These are phyloP conservation scores for Drosophila littoralis DNA, from an alignment of 1,140 invertebrate species.

Conservation along the genomic window DNA sequence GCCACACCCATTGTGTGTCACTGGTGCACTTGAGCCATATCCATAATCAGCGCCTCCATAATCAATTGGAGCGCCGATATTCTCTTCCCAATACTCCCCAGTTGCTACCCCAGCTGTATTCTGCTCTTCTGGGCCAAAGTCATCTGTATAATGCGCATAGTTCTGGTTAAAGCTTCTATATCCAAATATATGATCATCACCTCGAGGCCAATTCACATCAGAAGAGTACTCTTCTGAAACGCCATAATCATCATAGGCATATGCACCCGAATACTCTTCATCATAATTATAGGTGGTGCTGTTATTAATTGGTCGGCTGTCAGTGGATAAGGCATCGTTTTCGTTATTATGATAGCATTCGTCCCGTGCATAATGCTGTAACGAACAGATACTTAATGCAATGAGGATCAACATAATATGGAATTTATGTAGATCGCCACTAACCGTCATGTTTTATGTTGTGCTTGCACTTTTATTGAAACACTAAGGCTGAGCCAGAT, in stretches of 20 bases:
- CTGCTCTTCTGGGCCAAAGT: background rate
- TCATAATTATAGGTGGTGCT: constrained; percentile 85
- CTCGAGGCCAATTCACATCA: background rate
- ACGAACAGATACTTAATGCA: background rate
- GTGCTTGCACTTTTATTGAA: constrained; percentile 19
- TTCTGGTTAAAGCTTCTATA: constrained; percentile 40
- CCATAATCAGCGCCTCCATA: constrained; percentile 64
- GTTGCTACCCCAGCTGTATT: background rate
- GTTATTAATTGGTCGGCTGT: constrained; percentile 90
- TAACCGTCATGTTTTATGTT: constrained; percentile 67
- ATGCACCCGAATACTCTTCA: background rate
- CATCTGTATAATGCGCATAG: constrained; percentile 7
- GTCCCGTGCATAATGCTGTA: constrained; percentile 84
- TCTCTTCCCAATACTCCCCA: constrained; percentile 47
- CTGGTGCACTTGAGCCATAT: constrained; percentile 85
- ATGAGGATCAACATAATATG: too few relatives aligned
- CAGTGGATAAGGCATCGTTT: constrained; percentile 95
- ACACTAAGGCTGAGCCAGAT: background rate
- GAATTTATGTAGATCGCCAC: background rate
- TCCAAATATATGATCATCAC: background rate
- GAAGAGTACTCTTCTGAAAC: background rate
- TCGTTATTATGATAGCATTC: constrained; percentile 85
- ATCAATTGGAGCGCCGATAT: constrained; percentile 9
- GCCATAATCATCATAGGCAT: constrained; percentile 17
- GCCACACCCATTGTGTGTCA: constrained; percentile 47